Conservation (phyloP, 2,888 invertebrate genomes). For the Conistra vaccinii region DNA sequence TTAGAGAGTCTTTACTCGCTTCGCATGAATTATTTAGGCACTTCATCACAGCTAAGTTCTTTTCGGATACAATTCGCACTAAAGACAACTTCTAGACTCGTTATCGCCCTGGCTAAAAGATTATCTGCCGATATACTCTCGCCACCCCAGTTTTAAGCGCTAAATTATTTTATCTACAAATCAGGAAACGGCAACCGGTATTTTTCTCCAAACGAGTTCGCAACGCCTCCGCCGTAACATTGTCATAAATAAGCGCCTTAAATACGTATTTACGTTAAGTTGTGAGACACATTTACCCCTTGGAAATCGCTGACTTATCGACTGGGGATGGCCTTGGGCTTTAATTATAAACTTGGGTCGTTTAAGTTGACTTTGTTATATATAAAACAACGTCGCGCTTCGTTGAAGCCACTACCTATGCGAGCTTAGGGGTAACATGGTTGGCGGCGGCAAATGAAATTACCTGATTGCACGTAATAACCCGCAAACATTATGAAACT, state of each 20-base stretch:
- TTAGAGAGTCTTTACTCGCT: constrained; percentile 22
- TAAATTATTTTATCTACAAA: constrained; percentile 46
- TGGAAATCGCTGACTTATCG: constrained; percentile 66
- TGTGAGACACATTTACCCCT: constrained; percentile 48
- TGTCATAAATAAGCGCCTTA: constrained; percentile 46
- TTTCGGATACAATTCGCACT: constrained; percentile 29
- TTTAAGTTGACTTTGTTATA: constrained; percentile 57
- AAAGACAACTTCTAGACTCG: constrained; percentile 12
- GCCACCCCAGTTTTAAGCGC: constrained; percentile 7
- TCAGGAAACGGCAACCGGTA: constrained; percentile 32
- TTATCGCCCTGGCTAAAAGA: constrained; percentile 23
- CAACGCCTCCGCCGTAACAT: constrained; percentile 12
- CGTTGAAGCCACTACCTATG: constrained; percentile 49
- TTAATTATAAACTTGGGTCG: constrained; percentile 73
- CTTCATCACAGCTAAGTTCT: constrained; percentile 17
- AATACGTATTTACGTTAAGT: constrained; percentile 46
- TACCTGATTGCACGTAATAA: constrained; percentile 53
- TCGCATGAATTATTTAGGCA: constrained; percentile 43
- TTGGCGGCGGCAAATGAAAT: constrained; percentile 43
- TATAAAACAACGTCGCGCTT: constrained; percentile 50
- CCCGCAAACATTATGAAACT: constrained; percentile 31
- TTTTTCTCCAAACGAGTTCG: constrained; percentile 38
- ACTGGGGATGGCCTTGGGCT: constrained; percentile 69
- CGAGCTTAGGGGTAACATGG: constrained; percentile 33
- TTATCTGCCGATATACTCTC: constrained; percentile 1